A percentile compares a stretch with the other conserved stretches of the same genome.
Evolutionary conservation across 2,888 invertebrate species (phyloP).

Genomic region (Smittia aterrima): DNA sequence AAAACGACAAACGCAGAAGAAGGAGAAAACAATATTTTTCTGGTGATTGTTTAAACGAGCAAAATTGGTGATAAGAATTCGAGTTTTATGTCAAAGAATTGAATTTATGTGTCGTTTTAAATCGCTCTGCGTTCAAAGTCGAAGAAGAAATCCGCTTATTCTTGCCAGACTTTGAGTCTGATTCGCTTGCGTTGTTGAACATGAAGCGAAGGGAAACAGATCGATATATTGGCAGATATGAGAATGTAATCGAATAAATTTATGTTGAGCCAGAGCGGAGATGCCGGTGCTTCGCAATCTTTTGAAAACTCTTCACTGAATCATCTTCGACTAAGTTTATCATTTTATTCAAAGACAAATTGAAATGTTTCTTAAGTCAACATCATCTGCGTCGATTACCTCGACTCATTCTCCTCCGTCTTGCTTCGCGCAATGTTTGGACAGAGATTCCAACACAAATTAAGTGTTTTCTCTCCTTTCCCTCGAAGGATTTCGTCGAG

Average conservation of each 20-base stretch:
- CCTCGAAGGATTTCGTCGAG: background rate
- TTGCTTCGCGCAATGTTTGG: background rate
- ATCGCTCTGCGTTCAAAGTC: background rate
- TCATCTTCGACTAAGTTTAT: too few species aligned
- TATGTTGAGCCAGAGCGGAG: too few species aligned
- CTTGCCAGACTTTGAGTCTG: conserved; percentile 29
- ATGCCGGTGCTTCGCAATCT: too few species aligned
- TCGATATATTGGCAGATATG: conserved; percentile 23
- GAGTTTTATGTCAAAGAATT: conserved; percentile 41
- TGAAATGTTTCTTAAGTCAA: too few species aligned
- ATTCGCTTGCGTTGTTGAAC: background rate
- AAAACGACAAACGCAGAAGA: background rate
- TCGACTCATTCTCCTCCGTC: background rate
- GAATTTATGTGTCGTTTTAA: conserved; percentile 38
- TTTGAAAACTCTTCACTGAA: too few species aligned
- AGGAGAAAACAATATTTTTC: conserved; percentile 18
- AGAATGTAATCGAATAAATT: conserved; percentile 27
- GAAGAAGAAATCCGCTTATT: background rate
- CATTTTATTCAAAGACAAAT: too few species aligned
- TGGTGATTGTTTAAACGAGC: conserved; percentile 37
- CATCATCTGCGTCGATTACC: conserved; percentile 1
- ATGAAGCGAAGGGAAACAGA: background rate
- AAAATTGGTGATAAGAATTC: conserved; percentile 41
- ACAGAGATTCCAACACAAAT: conserved; percentile 6
- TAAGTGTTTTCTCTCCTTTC: conserved; percentile 5